phyloP scores from a whole-genome alignment of 2,888 invertebrate genomes.

The Serripes groenlandicus region DNA sequence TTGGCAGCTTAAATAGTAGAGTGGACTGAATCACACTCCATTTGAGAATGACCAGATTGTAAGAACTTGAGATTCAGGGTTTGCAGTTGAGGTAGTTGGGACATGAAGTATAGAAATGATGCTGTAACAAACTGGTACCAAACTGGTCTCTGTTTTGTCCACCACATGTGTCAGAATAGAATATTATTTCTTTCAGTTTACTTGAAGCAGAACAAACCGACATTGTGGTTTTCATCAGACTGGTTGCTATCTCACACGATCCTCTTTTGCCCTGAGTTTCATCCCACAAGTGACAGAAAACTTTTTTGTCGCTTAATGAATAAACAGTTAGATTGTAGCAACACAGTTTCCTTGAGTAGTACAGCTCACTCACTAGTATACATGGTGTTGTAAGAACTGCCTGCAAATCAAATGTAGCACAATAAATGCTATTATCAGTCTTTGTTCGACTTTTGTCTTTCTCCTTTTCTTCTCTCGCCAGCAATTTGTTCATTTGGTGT shows the following conservation, averaged over 20 bases:
- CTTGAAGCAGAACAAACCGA: no score
- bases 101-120: slow-evolving; percentile 18
- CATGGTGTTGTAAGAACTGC: slow-evolving; percentile 40
- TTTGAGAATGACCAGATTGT: slow-evolving; percentile 50
- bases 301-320: slow-evolving; percentile 24
- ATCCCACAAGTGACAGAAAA: slow-evolving; percentile 17
- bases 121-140: slow-evolving; percentile 48
- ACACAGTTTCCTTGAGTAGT: slow-evolving; percentile 40
- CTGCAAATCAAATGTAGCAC: slow-evolving; percentile 26
- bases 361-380: slow-evolving; percentile 40
- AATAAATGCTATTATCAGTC: not conserved
- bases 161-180: slow-evolving; percentile 42
- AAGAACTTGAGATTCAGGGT: slow-evolving; percentile 46
- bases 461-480: slow-evolving; percentile 26
- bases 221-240: no score
- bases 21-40: slow-evolving; percentile 44
- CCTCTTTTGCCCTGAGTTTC: slow-evolving; percentile 36
- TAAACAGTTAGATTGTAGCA: slow-evolving; percentile 49
- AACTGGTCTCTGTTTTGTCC: slow-evolving; percentile 57
- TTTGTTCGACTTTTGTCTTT: slow-evolving; percentile 19
- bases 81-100: not conserved
- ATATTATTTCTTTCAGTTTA: slow-evolving; percentile 26
- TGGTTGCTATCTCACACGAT: slow-evolving; percentile 43
- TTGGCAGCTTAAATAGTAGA: no score
- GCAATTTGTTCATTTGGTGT: slow-evolving; percentile 10